Percentiles rank a stretch among this genome's conserved stretches.
phyloP scores from a whole-genome alignment of 2,113 vertebrate species.

The Mastomys coucha region DNA sequence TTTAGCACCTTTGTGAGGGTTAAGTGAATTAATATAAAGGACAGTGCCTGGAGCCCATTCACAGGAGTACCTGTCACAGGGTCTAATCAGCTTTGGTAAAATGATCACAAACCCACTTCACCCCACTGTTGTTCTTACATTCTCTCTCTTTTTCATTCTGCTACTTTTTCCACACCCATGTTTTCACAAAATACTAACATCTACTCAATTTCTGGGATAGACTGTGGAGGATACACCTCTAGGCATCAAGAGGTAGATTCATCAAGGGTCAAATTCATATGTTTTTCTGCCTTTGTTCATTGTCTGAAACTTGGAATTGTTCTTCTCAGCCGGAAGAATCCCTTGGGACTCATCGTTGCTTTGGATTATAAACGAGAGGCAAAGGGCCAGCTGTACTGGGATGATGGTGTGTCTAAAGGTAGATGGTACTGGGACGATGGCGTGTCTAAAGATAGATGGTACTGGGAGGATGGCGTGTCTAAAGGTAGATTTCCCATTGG shows the following conservation, averaged over 20 bases:
- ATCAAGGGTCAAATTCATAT: background rate
- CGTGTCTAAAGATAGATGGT: too few species aligned
- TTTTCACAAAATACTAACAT: background rate
- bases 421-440: too few species aligned
- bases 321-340: slow-evolving; percentile 68
- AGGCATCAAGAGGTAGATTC: background rate
- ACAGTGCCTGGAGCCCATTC: background rate
- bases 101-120: background rate
- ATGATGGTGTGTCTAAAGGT: slow-evolving; percentile 76
- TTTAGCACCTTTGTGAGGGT: background rate
- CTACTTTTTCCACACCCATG: rapidly evolving
- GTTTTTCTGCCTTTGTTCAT: background rate
- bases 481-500: slow-evolving; percentile 43
- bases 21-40: background rate
- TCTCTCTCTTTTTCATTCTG: background rate
- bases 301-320: background rate
- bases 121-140: background rate
- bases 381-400: slow-evolving; percentile 78
- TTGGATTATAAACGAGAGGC: slow-evolving; percentile 79
- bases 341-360: slow-evolving; percentile 77
- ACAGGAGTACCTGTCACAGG: background rate
- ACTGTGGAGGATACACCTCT: background rate
- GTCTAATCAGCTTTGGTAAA: background rate
- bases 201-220: background rate
- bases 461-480: slow-evolving; percentile 80